Evolutionary conservation across 1,140 invertebrate species (phyloP), one percentile per base, ranked within the genome.

Genomic region (Subanguina moxae): DNA sequence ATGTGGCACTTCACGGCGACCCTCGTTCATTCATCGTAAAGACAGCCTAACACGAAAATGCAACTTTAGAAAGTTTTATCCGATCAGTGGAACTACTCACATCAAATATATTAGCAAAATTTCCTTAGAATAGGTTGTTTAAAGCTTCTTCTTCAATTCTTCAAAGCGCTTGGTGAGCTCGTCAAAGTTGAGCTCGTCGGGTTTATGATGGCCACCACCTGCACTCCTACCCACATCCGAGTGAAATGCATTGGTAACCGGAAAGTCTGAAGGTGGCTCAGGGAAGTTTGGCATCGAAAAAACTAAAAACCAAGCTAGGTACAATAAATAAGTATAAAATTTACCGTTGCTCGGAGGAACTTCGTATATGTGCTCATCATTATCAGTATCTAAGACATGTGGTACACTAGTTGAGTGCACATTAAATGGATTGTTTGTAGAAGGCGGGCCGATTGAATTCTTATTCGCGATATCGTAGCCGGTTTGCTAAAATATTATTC

Each of bases 341-440:
- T 52, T 57, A 21, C 64, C 45, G 48, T 72, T 57, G 27, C 46
- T 62, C 19, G 45, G 52, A 15, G 75, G 75, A 23, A 73, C 62
- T 69, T 77, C 77, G 57, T 77, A 77, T 38, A 77, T 80, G 62
- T 80, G 71, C 23, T 75, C 67, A 32, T 70, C 43, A 19, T 32
- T 15, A 19, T 21, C 48, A 21, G 3, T 52, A 38, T 3, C 32
- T 38, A 11, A 11, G 3, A 61, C 8, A 7, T 11, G 25, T 48
- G 42, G n/a, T 1, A 62, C n/a, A 30, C 23, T n/a, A 23, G 59
- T 23, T 62, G 59, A 5, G 8, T 46, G 59, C 21, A 46, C 19
- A 28, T n/a, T 8, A 28, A 5, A 19, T n/a, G 27, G n/a, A 23
- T 23, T 25, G 48, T 64, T 61, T 30, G 38, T 3, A 1, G 32